phyloP scores from a whole-genome alignment of 30 jellyfish, hydroid and myxozoan species.

The Hydra vulgaris region DNA sequence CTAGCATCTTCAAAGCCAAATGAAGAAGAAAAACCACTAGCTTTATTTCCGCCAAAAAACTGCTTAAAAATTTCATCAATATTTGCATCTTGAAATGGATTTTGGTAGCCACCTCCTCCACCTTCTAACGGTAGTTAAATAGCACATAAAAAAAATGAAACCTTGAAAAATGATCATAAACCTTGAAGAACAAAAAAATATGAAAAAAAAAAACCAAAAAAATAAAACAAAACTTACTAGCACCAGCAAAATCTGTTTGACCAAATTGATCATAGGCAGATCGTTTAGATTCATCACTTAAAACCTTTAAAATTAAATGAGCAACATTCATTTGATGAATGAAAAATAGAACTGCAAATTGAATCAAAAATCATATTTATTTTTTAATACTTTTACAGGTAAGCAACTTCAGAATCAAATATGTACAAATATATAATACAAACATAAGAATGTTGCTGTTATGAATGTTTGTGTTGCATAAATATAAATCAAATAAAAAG shows the following conservation, averaged over 20 bases:
- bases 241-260: slow-evolving; percentile 89
- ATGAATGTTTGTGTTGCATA: too few species aligned
- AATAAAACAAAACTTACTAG: slow-evolving; percentile 32
- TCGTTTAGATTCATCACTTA: slow-evolving; percentile 85
- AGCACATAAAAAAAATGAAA: neutral
- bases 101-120: slow-evolving; percentile 37
- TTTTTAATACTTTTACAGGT: too few species aligned
- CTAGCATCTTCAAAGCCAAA: slow-evolving; percentile 73
- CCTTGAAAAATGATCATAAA: too few species aligned
- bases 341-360: too few species aligned
- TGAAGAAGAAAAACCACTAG: slow-evolving; percentile 61
- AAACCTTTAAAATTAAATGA: slow-evolving; percentile 21
- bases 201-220: neutral
- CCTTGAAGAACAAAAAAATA: too few species aligned
- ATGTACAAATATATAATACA: too few species aligned
- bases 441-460: too few species aligned
- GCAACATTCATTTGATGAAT: neutral
- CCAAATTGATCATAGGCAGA: slow-evolving; percentile 97
- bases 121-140: neutral
- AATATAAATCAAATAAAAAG: too few species aligned
- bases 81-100: slow-evolving; percentile 72
- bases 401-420: too few species aligned
- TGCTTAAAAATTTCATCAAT: slow-evolving; percentile 88
- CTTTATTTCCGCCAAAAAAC: slow-evolving; percentile 75
- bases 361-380: too few species aligned